These are phyloP conservation scores for Pandemis heparana DNA, from an alignment of 2,888 invertebrate genomes.

Conservation along the genomic window DNA sequence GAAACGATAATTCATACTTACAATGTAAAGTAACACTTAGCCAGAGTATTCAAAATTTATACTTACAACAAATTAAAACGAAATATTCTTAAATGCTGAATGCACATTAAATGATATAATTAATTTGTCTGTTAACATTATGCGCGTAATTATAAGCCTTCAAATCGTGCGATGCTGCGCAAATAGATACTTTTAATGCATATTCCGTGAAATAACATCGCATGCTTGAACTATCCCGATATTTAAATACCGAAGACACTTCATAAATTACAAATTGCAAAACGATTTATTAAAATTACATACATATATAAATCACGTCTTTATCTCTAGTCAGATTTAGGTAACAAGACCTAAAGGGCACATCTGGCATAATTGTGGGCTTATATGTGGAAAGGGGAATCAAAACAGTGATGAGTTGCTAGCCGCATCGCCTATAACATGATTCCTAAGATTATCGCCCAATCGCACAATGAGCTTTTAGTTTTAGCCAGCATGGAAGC, in stretches of 20 bases:
- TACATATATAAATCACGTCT: too few species aligned
- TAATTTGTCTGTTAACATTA: neutral
- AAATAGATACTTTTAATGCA: constrained; percentile 8
- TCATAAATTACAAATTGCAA: neutral
- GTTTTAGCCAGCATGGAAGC: neutral
- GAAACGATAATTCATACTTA: neutral
- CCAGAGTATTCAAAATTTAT: neutral
- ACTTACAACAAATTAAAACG: neutral
- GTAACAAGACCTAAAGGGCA: too few species aligned
- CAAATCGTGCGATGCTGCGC: neutral
- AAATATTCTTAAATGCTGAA: neutral
- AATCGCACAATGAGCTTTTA: too few species aligned
- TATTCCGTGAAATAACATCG: constrained; percentile 1
- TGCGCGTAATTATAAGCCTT: neutral
- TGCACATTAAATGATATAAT: neutral
- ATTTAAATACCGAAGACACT: constrained; percentile 2
- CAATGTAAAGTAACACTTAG: neutral
- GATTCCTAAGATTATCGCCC: too few species aligned
- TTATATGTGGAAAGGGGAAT: too few species aligned
- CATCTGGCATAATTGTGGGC: too few species aligned
- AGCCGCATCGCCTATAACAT: too few species aligned
- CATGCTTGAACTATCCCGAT: neutral
- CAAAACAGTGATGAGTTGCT: too few species aligned
- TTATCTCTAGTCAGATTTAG: too few species aligned
- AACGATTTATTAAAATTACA: neutral